A percentile compares a stretch with the other conserved stretches of the same genome.
Evolutionary conservation across 2,797 vertebrate genomes (phyloP).

Genomic region (Benthosema pterotum): DNA sequence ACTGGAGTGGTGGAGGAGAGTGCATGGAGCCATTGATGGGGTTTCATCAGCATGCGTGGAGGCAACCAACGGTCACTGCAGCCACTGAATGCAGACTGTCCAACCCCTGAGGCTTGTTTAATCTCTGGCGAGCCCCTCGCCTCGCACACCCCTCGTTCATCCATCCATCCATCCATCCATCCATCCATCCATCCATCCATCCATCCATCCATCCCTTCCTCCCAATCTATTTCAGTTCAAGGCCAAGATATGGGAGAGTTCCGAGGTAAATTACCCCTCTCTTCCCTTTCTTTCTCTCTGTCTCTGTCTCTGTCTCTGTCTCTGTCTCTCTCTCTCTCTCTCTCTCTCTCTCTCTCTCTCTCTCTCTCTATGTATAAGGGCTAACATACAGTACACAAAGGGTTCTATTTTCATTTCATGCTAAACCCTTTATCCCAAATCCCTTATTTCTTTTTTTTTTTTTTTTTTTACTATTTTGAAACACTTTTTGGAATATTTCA

Average conservation of each 20-base stretch:
- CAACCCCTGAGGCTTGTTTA: conserved; percentile 74
- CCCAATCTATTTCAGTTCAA: background rate
- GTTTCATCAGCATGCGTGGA: conserved; percentile 82
- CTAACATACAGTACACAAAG: no score
- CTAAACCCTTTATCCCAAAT: no score
- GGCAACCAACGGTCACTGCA: conserved; percentile 72
- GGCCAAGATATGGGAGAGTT: no score
- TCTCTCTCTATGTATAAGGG: no score
- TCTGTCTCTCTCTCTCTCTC: no score
- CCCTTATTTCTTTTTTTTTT: no score
- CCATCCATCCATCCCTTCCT: conserved; percentile 70
- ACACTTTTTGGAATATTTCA: no score
- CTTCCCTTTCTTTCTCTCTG: background rate
- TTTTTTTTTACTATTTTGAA: no score
- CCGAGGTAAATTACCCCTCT: conserved; percentile 53
- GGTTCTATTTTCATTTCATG: no score
- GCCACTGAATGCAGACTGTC: conserved; percentile 79
- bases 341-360: no score
- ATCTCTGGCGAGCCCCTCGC: conserved; percentile 62
- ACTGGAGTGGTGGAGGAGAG: conserved; percentile 66
- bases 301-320: background rate
- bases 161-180: conserved; percentile 68
- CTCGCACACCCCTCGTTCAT: conserved; percentile 36
- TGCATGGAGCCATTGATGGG: conserved; percentile 82
- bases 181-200: conserved; percentile 51